Evolutionary conservation across 92 coral and sea anemone species (phyloP).

Genomic region (Umimayanthus kanabou): DNA sequence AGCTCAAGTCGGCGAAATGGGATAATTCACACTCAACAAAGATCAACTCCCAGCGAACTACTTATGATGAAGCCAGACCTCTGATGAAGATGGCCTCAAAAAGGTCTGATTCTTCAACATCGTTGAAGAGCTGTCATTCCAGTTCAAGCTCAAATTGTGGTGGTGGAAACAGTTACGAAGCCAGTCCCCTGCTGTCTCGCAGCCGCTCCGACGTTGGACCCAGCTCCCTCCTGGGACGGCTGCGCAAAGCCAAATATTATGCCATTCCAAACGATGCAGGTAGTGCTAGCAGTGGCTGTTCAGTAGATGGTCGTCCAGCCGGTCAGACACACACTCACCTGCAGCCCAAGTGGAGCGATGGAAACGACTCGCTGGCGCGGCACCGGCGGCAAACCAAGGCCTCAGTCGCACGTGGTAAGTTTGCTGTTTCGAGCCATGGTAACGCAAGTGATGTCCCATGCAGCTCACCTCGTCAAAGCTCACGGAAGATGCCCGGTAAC

Average conservation of each 20-base stretch:
- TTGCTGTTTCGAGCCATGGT: constrained; percentile 20
- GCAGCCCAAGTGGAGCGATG: constrained; percentile 75
- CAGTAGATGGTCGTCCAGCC: constrained; percentile 57
- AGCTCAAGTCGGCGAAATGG: constrained; percentile 43
- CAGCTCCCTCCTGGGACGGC: constrained; percentile 48
- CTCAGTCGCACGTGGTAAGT: constrained; percentile 25
- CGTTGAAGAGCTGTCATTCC: constrained; percentile 60
- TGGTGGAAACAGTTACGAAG: constrained; percentile 37
- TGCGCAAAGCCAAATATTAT: constrained; percentile 44
- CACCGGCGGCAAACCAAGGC: constrained; percentile 61
- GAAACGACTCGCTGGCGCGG: constrained; percentile 76
- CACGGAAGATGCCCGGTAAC: background rate
- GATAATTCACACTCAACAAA: constrained; percentile 8
- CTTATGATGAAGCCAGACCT: constrained; percentile 31
- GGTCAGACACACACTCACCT: constrained; percentile 48
- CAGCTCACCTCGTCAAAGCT: constrained; percentile 27
- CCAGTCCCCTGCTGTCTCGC: constrained; percentile 56
- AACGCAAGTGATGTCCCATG: background rate
- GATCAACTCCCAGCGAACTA: constrained; percentile 2
- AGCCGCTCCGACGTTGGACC: constrained; percentile 72
- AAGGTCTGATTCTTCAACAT: constrained; percentile 65
- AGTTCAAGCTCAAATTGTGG: constrained; percentile 65
- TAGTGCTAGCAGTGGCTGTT: constrained; percentile 69
- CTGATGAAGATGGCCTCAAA: constrained; percentile 31
- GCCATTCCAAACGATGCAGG: constrained; percentile 48